Evolutionary conservation across 2,888 invertebrate genomes (phyloP).

Genomic region (Mellilla xanthometata): DNA sequence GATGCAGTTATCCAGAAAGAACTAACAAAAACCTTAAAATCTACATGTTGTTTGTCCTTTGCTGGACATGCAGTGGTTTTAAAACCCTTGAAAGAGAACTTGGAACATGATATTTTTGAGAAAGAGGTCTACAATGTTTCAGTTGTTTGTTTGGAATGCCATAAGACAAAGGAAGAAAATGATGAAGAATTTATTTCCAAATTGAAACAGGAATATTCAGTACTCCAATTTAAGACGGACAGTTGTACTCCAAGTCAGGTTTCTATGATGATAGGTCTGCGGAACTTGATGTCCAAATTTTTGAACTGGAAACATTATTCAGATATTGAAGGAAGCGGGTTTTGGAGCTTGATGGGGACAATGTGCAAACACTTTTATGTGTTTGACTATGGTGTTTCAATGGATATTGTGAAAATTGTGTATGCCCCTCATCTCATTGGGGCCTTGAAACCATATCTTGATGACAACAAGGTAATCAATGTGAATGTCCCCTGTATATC

Average conservation of each 20-base stretch:
- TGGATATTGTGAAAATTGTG: conserved; percentile 52
- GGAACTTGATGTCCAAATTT: conserved; percentile 60
- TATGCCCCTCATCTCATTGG: conserved; percentile 53
- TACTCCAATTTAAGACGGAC: conserved; percentile 44
- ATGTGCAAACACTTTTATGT: conserved; percentile 67
- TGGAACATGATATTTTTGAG: conserved; percentile 45
- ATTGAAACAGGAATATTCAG: conserved; percentile 37
- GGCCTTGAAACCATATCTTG: conserved; percentile 51
- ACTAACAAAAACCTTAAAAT: conserved; percentile 49
- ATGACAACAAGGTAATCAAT: conserved; percentile 32
- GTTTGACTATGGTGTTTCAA: conserved; percentile 52
- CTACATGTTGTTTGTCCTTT: conserved; percentile 61
- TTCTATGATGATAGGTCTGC: conserved; percentile 47
- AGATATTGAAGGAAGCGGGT: conserved; percentile 47
- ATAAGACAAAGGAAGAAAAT: conserved; percentile 33
- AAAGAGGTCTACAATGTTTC: conserved; percentile 45
- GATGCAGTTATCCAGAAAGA: conserved; percentile 49
- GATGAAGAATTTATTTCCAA: conserved; percentile 29
- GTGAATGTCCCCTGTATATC: no score
- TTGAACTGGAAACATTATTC: conserved; percentile 58
- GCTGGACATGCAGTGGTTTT: conserved; percentile 48
- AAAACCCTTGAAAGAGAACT: conserved; percentile 26
- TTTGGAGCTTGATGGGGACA: conserved; percentile 54
- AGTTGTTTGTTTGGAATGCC: conserved; percentile 61
- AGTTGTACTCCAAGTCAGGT: conserved; percentile 39